Base-by-base conservation (phyloP, 2,888 invertebrate species). In the Acheta domesticus region DNA sequence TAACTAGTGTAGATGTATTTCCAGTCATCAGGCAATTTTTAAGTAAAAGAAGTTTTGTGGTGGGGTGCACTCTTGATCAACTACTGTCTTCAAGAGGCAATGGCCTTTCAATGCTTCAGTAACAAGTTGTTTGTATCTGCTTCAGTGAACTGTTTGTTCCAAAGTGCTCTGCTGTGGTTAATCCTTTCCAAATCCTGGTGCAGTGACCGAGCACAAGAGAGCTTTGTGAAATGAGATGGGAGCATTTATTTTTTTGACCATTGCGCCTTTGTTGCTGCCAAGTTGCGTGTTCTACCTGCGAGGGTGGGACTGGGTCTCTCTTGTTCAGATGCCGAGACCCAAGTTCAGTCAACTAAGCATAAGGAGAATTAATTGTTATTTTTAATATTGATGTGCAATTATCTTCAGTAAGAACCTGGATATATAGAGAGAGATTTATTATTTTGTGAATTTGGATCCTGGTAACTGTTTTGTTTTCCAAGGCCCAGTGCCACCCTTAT, bases 321-420 rank as follows among this genome's bases (percentile, higher is more conserved):
- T 12, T 62, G n/a, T 62, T 62, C 62, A 62, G 62, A 19, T 62
- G n/a, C 62, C 62, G n/a, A 62, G 62, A 62, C 14, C 62, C 62
- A 19, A 62, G n/a, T 62, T 62, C 62, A 62, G 16, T n/a, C n/a
- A 62, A 62, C 14, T 62, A n/a, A 62, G 14, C 62, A 62, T 62
- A 62, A n/a, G 62, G 14, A 19, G n/a, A 62, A 62, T 62, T 62
- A 62, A 19, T 62, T 62, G 62, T 62, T 62, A 62, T 62, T 62
- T 62, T 62, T 62, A 62, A 14, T 62, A 62, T 62, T 62, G 62
- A 62, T n/a, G 62, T 62, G 62, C 62, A 62, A 62, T 62, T 62
- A 62, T n/a, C 62, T 62, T 62, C 62, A 62, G 62, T 62, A 14
- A 62, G 62, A 62, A 62, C n/a, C 16, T 36, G 36, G 36, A 36